Conservation (phyloP, 2,797 vertebrate species). For the Orestias chungarensis region DNA sequence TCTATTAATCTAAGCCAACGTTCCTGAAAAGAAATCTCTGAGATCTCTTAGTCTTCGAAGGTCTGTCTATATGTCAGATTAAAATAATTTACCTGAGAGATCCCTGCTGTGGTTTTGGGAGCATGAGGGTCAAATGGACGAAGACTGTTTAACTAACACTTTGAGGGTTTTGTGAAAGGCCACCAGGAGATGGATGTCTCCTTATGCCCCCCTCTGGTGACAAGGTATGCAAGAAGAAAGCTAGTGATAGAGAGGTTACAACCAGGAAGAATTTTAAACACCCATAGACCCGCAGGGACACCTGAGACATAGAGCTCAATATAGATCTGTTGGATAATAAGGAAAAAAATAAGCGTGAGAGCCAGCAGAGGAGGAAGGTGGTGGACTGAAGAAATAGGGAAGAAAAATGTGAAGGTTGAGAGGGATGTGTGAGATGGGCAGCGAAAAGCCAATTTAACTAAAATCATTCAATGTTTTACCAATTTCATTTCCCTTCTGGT, state of each 20-base stretch:
- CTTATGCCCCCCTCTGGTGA: conserved; percentile 64
- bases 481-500: conserved; percentile 58
- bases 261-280: conserved; percentile 79
- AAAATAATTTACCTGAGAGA: conserved; percentile 51
- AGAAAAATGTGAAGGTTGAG: background rate
- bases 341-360: conserved; percentile 48
- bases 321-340: conserved; percentile 57
- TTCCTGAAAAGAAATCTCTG: conserved; percentile 53
- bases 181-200: conserved; percentile 69
- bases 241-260: conserved; percentile 78
- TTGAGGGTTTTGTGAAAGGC: conserved; percentile 64
- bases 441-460: conserved; percentile 53
- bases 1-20: conserved; percentile 5
- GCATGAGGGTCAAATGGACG: conserved; percentile 47
- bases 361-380: conserved; percentile 3
- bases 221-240: conserved; percentile 58
- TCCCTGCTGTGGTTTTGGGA: conserved; percentile 56
- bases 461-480: conserved; percentile 61
- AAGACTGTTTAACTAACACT: conserved; percentile 60
- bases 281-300: conserved; percentile 58
- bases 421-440: conserved; percentile 1
- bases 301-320: conserved; percentile 69
- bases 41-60: conserved; percentile 32
- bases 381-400: background rate
- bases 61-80: conserved; percentile 50